phyloP scores from a whole-genome alignment of 2,113 vertebrate species.

The Pagrus major region DNA sequence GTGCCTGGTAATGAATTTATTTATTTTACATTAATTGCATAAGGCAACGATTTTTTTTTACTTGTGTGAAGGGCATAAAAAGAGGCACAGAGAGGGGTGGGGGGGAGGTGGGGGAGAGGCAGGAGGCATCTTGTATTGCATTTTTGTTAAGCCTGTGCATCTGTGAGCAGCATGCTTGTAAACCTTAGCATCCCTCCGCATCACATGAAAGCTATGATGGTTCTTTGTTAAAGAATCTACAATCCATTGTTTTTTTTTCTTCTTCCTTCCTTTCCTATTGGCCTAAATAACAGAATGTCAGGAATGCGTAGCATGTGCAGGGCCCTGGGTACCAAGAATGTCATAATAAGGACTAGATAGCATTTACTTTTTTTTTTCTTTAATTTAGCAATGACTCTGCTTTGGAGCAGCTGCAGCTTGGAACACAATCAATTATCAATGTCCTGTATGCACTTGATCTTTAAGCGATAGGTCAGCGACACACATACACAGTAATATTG shows the following conservation, averaged over 20 bases:
- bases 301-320: constrained; percentile 63
- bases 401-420: constrained; percentile 16
- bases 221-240: constrained; percentile 60
- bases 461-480: constrained; percentile 38
- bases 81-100: constrained; percentile 7
- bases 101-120: neutral
- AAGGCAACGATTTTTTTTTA: constrained; percentile 53
- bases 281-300: constrained; percentile 64
- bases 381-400: constrained; percentile 6
- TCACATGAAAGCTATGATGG: constrained; percentile 65
- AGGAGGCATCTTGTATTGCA: constrained; percentile 46
- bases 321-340: constrained; percentile 62
- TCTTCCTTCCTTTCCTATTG: constrained; percentile 8
- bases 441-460: constrained; percentile 11
- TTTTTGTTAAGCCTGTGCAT: constrained; percentile 76
- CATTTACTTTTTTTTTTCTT: constrained; percentile 22
- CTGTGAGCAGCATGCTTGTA: constrained; percentile 82
- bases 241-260: constrained; percentile 64
- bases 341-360: constrained; percentile 63
- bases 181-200: constrained; percentile 67
- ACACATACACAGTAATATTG: neutral
- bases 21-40: constrained; percentile 71
- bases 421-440: constrained; percentile 19
- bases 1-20: constrained; percentile 72
- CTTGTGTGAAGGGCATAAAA: constrained; percentile 55